Base-by-base conservation (phyloP, 1,140 invertebrate genomes). In the Diorhabda elongata region DNA sequence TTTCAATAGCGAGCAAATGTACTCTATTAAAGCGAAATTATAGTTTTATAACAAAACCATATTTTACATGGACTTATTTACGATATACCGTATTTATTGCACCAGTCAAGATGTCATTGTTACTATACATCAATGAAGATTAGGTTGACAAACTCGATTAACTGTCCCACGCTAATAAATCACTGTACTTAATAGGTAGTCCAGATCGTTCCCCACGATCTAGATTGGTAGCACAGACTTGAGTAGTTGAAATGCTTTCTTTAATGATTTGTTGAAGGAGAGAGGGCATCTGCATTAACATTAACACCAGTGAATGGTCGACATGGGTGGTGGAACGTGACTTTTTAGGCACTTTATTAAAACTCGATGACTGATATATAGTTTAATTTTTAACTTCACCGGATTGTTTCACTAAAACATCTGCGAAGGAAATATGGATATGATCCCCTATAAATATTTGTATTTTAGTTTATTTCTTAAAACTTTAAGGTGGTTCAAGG, bases 261-360 rank as follows among this genome's bases (percentile, higher is more conserved):
- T 67, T 60, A 59, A 67, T 67, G 57, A 61, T 61, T 60, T 61
- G 65, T 60, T 42, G 57, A 42, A 59, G 41, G 43, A 59, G 26
- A 59, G 26, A 60, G 58, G 65, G 58, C 57, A 60, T 67, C 65
- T 60, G 58, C 42, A 67, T 26, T 44, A 67, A 42, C 58, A 60
- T 67, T 45, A 60, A n/a, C 42, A 26, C 3, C 9, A 60, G 11
- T 67, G 41, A 67, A 59, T 60, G 65, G 58, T 45, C 58, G 26
- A 59, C 65, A 60, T 60, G 65, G 57, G 65, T 56, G 57, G 57
- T 60, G 65, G 65, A 67, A 67, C 65, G 65, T 67, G 65, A 67
- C 65, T 67, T 67, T 66, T 67, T 60, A 67, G 65, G 65, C 63
- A 64, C 4, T 57, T 64, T 41, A 64, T 64, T 26, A 64, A 64